Conservation (phyloP, 2,888 invertebrate genomes). For the Ashinkailepas kermadecensis region DNA sequence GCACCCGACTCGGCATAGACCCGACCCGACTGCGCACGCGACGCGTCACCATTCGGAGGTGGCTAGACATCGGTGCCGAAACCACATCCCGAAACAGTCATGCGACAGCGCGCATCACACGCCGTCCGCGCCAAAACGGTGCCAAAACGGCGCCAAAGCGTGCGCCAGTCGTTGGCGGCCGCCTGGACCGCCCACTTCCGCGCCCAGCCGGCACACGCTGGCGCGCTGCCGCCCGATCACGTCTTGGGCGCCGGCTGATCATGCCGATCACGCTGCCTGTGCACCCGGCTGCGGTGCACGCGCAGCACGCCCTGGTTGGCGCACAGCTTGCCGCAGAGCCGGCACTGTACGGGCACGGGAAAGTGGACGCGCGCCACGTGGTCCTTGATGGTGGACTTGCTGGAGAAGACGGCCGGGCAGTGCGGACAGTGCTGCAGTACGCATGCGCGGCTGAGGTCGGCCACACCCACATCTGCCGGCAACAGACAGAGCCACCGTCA, state of each 20-base stretch:
- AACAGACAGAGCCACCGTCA: not conserved
- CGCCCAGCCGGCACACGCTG: too few relatives aligned
- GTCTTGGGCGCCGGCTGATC: not conserved
- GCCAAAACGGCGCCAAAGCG: too few relatives aligned
- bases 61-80: too few relatives aligned
- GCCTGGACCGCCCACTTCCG: too few relatives aligned
- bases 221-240: not conserved
- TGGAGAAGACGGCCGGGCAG: slow-evolving; percentile 20
- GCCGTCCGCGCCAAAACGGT: too few relatives aligned
- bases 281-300: slow-evolving; percentile 20
- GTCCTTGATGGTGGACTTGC: slow-evolving; percentile 21
- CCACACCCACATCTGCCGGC: not conserved
- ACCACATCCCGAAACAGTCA: too few relatives aligned
- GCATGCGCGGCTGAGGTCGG: not conserved
- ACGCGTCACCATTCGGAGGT: too few relatives aligned
- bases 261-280: not conserved
- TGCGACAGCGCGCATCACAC: too few relatives aligned
- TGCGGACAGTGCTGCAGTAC: slow-evolving; percentile 1
- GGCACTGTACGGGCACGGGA: slow-evolving; percentile 2
- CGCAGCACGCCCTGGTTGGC: slow-evolving; percentile 22
- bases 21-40: too few relatives aligned
- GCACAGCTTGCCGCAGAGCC: slow-evolving; percentile 13
- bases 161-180: too few relatives aligned
- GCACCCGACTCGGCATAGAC: too few relatives aligned
- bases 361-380: slow-evolving; percentile 20